Conservation (phyloP, 2,888 invertebrate genomes). For the Watsonalla cultraria region DNA sequence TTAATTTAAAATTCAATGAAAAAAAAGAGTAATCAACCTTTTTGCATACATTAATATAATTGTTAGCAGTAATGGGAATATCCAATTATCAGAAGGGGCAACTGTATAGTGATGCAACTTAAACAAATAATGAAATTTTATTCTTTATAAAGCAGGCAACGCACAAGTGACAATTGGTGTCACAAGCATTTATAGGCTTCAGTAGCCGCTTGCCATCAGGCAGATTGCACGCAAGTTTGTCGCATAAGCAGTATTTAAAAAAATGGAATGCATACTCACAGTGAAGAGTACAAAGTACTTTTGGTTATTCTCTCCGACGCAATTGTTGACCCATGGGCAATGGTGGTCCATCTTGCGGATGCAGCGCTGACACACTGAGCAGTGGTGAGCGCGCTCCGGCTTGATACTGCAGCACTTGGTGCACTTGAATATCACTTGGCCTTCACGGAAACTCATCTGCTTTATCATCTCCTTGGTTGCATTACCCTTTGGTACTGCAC, state of each 20-base stretch:
- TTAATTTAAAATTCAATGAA: no score
- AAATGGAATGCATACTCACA: slow-evolving; percentile 78
- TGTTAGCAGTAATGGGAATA: no score
- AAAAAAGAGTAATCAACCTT: no score
- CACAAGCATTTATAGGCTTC: no score
- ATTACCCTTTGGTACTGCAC: slow-evolving; percentile 96
- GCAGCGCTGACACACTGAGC: slow-evolving; percentile 94
- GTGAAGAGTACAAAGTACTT: slow-evolving; percentile 99
- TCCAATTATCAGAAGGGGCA: no score
- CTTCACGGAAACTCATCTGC: slow-evolving; percentile 94
- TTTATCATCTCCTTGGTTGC: slow-evolving; percentile 97
- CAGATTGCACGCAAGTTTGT: no score
- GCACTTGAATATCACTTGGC: slow-evolving; percentile 96
- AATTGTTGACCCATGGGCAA: slow-evolving; percentile 98
- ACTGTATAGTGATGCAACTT: no score
- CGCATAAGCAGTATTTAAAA: not conserved
- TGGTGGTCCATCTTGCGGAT: slow-evolving; percentile 82
- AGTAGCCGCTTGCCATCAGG: no score
- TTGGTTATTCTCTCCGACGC: slow-evolving; percentile 99
- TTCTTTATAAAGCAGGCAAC: no score
- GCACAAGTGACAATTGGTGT: no score
- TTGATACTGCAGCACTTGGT: slow-evolving; percentile 98
- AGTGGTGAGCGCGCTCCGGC: slow-evolving; percentile 97
- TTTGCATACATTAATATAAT: no score
- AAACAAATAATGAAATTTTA: no score